Conservation (phyloP, 2,113 vertebrate species). For the Gadus chalcogrammus region DNA sequence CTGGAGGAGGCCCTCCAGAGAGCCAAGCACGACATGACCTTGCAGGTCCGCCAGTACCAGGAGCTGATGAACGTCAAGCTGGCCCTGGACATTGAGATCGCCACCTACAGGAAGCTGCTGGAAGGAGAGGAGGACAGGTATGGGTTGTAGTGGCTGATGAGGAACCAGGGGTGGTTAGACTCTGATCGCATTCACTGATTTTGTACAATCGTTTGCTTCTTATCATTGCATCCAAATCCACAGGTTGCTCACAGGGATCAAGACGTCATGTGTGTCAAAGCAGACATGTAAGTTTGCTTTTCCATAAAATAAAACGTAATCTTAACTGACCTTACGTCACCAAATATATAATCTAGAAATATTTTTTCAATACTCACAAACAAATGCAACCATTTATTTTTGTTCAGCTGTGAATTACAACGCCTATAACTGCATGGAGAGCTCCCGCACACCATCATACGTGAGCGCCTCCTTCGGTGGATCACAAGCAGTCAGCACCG, state of each 20-base stretch:
- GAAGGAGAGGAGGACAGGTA: conserved; percentile 84
- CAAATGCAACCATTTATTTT: not conserved
- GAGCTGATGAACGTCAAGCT: conserved; percentile 89
- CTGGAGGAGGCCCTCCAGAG: conserved; percentile 83
- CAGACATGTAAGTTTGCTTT: not conserved
- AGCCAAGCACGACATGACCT: conserved; percentile 86
- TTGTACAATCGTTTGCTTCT: not conserved
- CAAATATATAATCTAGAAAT: not conserved
- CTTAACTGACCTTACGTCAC: not conserved
- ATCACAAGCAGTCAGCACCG: conserved; percentile 12
- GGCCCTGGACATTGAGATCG: conserved; percentile 90
- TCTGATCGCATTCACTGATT: not conserved
- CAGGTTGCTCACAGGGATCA: conserved; percentile 64
- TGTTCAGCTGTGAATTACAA: conserved; percentile 57
- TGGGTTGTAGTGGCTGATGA: not conserved
- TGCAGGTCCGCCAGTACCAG: conserved; percentile 86
- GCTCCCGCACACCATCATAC: conserved; percentile 48
- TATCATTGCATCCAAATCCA: not conserved
- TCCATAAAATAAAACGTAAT: not conserved
- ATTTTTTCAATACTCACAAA: not conserved
- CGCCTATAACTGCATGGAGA: conserved; percentile 53
- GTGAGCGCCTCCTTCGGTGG: conserved; percentile 38
- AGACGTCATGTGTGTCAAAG: conserved; percentile 36
- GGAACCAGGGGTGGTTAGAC: too few species aligned
- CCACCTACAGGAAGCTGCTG: conserved; percentile 89